A percentile compares a stretch with the other conserved stretches of the same genome.
Conservation (phyloP, 2,888 invertebrate species). For the Operophtera brumata region DNA sequence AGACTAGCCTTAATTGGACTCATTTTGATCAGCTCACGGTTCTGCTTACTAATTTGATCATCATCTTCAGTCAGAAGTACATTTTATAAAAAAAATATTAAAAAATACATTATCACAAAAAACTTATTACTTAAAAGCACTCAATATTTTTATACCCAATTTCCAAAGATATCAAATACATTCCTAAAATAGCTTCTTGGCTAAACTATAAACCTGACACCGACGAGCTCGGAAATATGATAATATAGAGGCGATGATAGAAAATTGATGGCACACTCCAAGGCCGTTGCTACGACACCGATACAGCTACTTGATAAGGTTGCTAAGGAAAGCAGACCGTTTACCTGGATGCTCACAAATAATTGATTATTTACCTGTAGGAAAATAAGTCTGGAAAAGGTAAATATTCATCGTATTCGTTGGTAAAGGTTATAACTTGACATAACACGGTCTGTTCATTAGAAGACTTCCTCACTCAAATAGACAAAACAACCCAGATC, state of each 20-base stretch:
- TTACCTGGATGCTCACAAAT: constrained; percentile 9
- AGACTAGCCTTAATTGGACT: too few species aligned
- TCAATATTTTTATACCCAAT: background rate
- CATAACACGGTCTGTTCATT: too few species aligned
- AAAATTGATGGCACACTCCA: constrained; percentile 42
- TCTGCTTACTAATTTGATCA: too few species aligned
- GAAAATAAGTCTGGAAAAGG: background rate
- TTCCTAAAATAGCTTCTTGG: constrained; percentile 7
- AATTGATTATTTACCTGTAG: constrained; percentile 4
- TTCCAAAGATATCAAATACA: background rate
- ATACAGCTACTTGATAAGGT: constrained; percentile 34
- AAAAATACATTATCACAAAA: too few species aligned
- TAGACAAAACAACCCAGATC: too few species aligned
- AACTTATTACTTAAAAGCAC: too few species aligned
- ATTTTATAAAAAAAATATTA: too few species aligned
- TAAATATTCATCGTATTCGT: background rate
- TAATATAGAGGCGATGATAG: constrained; percentile 31
- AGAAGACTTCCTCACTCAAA: too few species aligned
- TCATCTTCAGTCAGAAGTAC: too few species aligned
- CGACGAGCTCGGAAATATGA: constrained; percentile 33
- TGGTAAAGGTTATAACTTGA: background rate
- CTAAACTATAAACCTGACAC: background rate
- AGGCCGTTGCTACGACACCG: constrained; percentile 43
- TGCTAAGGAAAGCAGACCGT: constrained; percentile 14
- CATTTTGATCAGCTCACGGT: too few species aligned